Evolutionary conservation across 2,888 invertebrate genomes (phyloP), one percentile per base, ranked within the genome.

Genomic region (Cantharis rustica): DNA sequence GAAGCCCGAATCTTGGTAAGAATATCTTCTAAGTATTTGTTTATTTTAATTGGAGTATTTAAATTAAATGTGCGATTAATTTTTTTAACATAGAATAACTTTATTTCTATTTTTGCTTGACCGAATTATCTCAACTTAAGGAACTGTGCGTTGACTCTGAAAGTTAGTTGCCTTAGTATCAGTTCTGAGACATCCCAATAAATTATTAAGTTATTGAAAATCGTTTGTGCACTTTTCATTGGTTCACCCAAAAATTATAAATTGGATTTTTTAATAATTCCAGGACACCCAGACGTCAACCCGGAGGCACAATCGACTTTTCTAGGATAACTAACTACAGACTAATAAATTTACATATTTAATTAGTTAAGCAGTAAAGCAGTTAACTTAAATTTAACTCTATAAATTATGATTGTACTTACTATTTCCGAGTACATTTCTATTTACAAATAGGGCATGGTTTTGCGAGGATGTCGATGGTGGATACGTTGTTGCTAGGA

Each of bases 361-460:
- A 0, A 47, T 47, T 47, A 47, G n/a, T 47, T 47, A 47, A 47
- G 47, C 47, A 47, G 47, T n/a, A 47, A 47, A 47, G 47, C 47
- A n/a, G 47, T 47, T 47, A 47, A n/a, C 7, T 47, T 47, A 47
- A 47, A n/a, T 47, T n/a, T 47, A 2, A 3, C 10, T 26, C 4
- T 13, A 10, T 1, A 9, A 31, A 20, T 61, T 20, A 7, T 9
- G 3, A 13, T 20, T 20, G 20, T 20, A 76, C 76, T 73, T 79
- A 84, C 84, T 83, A 77, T 75, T 80, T 79, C 78, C 75, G 4
- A 80, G 71, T 10, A 80, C 77, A 76, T 83, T 82, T 71, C 77
- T 80, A 75, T 82, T 81, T 16, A 82, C 79, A 75, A 83, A 82
- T 62, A 84, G 77, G 11, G 82, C 83, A 70, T 83, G 82, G 20